Evolutionary conservation across 2,113 vertebrate genomes (phyloP).

Genomic region (Mormyrus iriodes): DNA sequence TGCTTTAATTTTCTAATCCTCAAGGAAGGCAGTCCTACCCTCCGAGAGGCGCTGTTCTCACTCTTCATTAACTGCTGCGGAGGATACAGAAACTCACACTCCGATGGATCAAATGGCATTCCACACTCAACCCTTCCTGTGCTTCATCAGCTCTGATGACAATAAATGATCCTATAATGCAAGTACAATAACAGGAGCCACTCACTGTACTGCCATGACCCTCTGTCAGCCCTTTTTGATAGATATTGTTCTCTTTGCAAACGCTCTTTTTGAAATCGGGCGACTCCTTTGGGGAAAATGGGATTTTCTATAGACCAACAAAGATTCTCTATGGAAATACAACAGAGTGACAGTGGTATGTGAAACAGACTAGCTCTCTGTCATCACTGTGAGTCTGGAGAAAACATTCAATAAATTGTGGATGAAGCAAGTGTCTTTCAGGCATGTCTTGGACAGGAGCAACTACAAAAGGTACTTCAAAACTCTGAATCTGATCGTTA

Average conservation of each 20-base stretch:
- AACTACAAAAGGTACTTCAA: background rate
- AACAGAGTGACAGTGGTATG: background rate
- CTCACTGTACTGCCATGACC: slow-evolving; percentile 22
- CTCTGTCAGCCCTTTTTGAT: background rate
- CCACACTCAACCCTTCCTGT: background rate
- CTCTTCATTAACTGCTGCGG: slow-evolving; percentile 1
- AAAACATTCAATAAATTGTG: background rate
- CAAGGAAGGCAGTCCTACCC: background rate
- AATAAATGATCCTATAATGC: slow-evolving; percentile 16
- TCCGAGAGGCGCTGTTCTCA: background rate
- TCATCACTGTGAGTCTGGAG: background rate
- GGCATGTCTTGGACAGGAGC: background rate
- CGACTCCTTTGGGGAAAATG: background rate
- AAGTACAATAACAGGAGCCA: background rate
- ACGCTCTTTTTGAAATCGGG: background rate
- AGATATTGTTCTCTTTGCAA: background rate
- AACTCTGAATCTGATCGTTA: background rate
- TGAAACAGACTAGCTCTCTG: background rate
- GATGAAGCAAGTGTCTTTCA: background rate
- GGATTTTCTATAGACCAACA: background rate
- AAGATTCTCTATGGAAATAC: background rate
- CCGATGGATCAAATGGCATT: background rate
- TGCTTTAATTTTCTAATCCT: too few relatives aligned
- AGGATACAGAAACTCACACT: slow-evolving; percentile 40
- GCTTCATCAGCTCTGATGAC: slow-evolving; percentile 16